Base-by-base conservation (phyloP, 2,113 vertebrate species). In the Stomatorhinus ivindoensis region DNA sequence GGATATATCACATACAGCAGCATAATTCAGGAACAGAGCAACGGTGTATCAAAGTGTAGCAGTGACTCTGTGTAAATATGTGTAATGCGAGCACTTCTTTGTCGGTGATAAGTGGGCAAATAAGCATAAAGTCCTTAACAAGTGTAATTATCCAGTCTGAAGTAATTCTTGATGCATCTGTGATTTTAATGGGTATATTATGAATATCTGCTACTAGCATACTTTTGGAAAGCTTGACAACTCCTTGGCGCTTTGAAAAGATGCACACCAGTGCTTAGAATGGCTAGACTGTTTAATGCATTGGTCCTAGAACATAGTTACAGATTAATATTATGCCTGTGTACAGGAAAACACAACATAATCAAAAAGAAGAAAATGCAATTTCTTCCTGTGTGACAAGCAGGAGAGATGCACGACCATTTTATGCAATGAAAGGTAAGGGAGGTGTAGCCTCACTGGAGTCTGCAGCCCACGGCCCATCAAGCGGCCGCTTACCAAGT, bases 401-500 rank as follows among this genome's bases (percentile, higher is more conserved):
- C 35, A 4, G 17, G 27, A 76, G 27, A 39, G 39, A 76, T 27
- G 13, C 31, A 35, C 7, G 35, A 19, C 69, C 69, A 17, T 35
- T 4, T 35, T 2, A 35, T 73, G n/a, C n/a, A 15, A 31, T 3
- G 31, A 73, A 73, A 73, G 65, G 27, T 35, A 4, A 27, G 27
- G 0, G 65, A 4, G 31, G 1, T 8, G 2, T n/a, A 69, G 3
- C 27, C 65, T 69, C 27, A n/a, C 10, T 55, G 85, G n/a, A n/a
- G 27, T 51, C 10, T 31, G 83, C 24, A 47, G 39, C 0, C 24
- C 39, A 2, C 7, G n/a, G 44, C 27, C 24, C 47, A 15, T 24
- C 47, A 35, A 50, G n/a, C 31, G 13, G 31, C 19, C 6, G 13
- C 93, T 88, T 92, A 98, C 97, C 97, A 97, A 11, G 96, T 97